Percentiles rank a stretch among this genome's conserved stretches.
These are phyloP conservation scores for Poeciliopsis turneri DNA, from an alignment of 2,797 vertebrate genomes.

Conservation along the genomic window DNA sequence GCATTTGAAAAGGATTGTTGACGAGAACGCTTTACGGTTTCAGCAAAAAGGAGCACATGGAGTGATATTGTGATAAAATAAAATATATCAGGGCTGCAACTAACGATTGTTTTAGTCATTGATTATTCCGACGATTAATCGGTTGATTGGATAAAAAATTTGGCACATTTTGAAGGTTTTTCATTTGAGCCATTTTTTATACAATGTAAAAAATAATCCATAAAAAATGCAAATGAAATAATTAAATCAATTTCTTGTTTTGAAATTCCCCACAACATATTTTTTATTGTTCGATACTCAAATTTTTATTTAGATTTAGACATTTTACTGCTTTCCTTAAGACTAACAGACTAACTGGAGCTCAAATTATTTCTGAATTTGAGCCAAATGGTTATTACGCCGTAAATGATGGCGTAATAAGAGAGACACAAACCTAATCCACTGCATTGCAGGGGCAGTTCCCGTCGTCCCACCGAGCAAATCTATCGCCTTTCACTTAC, in stretches of 20 bases:
- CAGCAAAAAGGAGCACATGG: neutral
- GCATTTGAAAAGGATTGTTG: neutral
- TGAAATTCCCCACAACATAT: neutral
- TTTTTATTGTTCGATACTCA: neutral
- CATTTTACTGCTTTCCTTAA: neutral
- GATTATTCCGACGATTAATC: no score
- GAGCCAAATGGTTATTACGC: conserved; percentile 4
- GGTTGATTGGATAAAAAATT: no score
- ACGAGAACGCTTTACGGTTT: neutral
- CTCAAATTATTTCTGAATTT: neutral
- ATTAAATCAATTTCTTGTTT: neutral
- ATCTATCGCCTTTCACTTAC: conserved; percentile 23
- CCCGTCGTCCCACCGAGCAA: conserved; percentile 29
- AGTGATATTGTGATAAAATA: neutral
- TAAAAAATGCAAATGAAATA: no score
- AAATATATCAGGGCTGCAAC: neutral
- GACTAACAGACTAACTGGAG: neutral
- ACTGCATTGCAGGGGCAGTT: conserved; percentile 65
- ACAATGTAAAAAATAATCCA: no score
- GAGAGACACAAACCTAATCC: conserved; percentile 20
- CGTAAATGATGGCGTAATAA: conserved; percentile 14
- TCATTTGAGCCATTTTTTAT: no score
- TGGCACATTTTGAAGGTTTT: no score
- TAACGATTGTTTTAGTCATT: no score
- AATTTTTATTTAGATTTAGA: neutral